Percentiles rank a stretch among this genome's conserved stretches.
Conservation (phyloP, 1,140 invertebrate species). For the Drosophila trapezifrons region DNA sequence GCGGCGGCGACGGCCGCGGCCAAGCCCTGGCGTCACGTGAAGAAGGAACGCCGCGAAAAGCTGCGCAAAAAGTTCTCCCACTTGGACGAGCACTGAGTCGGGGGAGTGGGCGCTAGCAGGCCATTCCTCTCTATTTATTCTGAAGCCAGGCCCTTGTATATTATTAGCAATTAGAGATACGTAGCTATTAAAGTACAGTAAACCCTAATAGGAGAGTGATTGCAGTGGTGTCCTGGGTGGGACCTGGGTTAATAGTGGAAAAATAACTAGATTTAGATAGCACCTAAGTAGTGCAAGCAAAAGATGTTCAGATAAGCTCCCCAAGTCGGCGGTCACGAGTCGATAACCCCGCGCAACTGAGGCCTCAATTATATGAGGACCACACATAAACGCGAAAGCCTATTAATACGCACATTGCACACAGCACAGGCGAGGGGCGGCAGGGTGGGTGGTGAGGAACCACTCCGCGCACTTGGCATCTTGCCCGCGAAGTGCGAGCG, state of each 20-base stretch:
- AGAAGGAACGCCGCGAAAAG: constrained; percentile 94
- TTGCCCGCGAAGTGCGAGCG: neutral
- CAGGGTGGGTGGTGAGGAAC: neutral
- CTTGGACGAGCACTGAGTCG: constrained; percentile 88
- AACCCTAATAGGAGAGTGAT: neutral
- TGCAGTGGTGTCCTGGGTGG: no score
- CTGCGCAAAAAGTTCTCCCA: constrained; percentile 91
- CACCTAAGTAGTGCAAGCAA: neutral
- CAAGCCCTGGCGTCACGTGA: constrained; percentile 93
- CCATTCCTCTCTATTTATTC: constrained; percentile 13
- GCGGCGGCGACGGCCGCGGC: constrained; percentile 90
- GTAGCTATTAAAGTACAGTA: constrained; percentile 23
- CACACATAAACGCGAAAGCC: neutral
- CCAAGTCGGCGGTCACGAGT: constrained; percentile 4
- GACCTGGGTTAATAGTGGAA: no score
- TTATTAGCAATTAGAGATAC: constrained; percentile 30
- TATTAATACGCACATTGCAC: constrained; percentile 10
- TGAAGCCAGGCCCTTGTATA: constrained; percentile 22
- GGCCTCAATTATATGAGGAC: neutral
- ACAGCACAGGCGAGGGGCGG: neutral
- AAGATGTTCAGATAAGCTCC: neutral
- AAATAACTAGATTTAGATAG: neutral
- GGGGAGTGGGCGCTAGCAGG: no score
- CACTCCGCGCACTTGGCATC: neutral
- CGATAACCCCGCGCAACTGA: constrained; percentile 6